Evolutionary conservation across 1,140 invertebrate species (phyloP).

Genomic region (Drosophila sucinea): DNA sequence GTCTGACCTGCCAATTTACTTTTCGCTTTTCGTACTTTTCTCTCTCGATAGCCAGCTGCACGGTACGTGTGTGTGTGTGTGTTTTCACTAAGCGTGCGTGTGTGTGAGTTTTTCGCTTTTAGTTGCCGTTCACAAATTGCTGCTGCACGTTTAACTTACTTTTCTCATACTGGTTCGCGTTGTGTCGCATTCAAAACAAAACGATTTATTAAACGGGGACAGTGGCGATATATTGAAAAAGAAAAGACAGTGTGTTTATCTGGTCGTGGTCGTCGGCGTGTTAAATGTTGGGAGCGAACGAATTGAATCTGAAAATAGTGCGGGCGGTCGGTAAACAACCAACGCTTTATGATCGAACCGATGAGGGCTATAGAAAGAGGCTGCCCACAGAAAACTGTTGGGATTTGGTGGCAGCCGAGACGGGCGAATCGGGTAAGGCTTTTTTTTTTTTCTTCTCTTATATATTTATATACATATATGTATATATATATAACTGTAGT

Average conservation of each 20-base stretch:
- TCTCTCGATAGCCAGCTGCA: constrained; percentile 14
- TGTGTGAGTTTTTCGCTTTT: constrained; percentile 32
- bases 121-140: constrained; percentile 44
- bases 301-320: constrained; percentile 43
- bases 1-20: constrained; percentile 44
- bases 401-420: constrained; percentile 62
- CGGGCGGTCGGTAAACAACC: constrained; percentile 55
- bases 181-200: constrained; percentile 22
- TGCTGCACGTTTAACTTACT: constrained; percentile 41
- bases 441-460: background rate
- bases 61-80: constrained; percentile 18
- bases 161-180: constrained; percentile 41
- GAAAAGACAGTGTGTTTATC: constrained; percentile 27
- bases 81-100: constrained; percentile 22
- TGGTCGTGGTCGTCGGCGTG: constrained; percentile 2
- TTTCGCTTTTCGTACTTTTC: constrained; percentile 1
- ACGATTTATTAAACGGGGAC: constrained; percentile 5
- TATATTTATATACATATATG: background rate
- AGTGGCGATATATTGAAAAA: background rate
- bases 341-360: constrained; percentile 53
- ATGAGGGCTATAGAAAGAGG: constrained; percentile 63
- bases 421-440: constrained; percentile 59
- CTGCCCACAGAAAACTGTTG: constrained; percentile 61
- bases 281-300: constrained; percentile 10
- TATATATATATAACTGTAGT: background rate